Conservation (phyloP, 2,888 invertebrate species). For the Apamea monoglypha region DNA sequence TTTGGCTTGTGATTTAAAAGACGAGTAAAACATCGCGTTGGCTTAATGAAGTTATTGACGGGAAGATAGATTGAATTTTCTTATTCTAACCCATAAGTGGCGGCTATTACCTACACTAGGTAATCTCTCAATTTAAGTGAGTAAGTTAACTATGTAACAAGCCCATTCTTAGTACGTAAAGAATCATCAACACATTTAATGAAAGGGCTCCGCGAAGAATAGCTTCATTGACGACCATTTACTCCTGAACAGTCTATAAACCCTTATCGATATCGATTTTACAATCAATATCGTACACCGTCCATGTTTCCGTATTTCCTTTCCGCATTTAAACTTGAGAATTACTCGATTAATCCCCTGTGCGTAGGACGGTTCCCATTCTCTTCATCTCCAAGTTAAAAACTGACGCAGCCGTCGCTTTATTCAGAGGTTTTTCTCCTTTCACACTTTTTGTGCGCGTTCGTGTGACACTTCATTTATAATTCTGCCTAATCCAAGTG, state of each 20-base stretch:
- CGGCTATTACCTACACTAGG: neutral
- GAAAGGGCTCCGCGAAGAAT: conserved; percentile 35
- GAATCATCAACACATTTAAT: conserved; percentile 47
- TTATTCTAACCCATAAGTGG: neutral
- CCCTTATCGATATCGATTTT: conserved; percentile 66
- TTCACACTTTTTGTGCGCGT: conserved; percentile 85
- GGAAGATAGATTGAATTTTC: neutral
- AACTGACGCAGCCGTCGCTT: conserved; percentile 80
- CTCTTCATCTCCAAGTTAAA: conserved; percentile 78
- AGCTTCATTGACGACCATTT: conserved; percentile 44
- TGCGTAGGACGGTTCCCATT: conserved; percentile 74
- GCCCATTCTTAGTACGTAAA: conserved; percentile 2
- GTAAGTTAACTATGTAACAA: conserved; percentile 12
- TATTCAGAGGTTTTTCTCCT: conserved; percentile 81
- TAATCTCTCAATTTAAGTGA: neutral
- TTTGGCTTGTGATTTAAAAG: conserved; percentile 12
- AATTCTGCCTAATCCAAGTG: conserved; percentile 89
- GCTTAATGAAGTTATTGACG: neutral
- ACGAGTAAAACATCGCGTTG: neutral
- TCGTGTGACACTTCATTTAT: conserved; percentile 89
- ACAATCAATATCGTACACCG: conserved; percentile 67
- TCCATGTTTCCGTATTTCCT: conserved; percentile 69
- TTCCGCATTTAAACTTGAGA: conserved; percentile 74
- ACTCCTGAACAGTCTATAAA: conserved; percentile 52
- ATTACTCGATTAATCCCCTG: conserved; percentile 79